Evolutionary conservation across 1,140 invertebrate species (phyloP).

Genomic region (Anastrepha obliqua): DNA sequence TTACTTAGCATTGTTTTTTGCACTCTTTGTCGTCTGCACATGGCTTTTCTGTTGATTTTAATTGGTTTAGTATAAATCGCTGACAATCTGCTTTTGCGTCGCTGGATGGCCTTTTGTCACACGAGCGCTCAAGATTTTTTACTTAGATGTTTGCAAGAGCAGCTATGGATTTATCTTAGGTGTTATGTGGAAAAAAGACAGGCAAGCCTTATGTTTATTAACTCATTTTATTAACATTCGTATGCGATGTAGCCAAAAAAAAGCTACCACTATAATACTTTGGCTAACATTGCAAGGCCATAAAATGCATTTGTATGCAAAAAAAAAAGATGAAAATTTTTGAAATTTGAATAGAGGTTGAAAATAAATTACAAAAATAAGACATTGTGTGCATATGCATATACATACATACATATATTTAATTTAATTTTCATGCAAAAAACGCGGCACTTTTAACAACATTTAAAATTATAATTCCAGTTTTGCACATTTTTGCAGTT

Average conservation of each 20-base stretch:
- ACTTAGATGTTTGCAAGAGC: neutral
- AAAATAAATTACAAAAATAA: neutral
- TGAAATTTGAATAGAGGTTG: neutral
- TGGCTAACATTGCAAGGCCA: neutral
- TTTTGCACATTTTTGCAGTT: slow-evolving; percentile 1
- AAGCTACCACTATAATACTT: neutral
- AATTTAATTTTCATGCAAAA: too few relatives aligned
- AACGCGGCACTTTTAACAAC: neutral
- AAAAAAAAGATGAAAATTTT: neutral
- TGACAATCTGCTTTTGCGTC: too few relatives aligned
- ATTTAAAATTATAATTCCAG: neutral
- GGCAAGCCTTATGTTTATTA: neutral
- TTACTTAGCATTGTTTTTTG: neutral
- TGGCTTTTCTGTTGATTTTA: neutral
- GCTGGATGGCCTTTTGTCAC: neutral
- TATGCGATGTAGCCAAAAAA: neutral
- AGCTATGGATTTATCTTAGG: neutral
- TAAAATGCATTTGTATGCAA: slow-evolving; percentile 1
- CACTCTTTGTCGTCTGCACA: too few relatives aligned
- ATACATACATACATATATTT: too few relatives aligned
- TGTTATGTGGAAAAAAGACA: too few relatives aligned
- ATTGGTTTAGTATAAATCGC: neutral
- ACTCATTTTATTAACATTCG: neutral
- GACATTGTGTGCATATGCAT: too few relatives aligned
- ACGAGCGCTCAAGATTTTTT: neutral